Evolutionary conservation across 2,888 invertebrate genomes (phyloP).

Genomic region (Acleris emargana): DNA sequence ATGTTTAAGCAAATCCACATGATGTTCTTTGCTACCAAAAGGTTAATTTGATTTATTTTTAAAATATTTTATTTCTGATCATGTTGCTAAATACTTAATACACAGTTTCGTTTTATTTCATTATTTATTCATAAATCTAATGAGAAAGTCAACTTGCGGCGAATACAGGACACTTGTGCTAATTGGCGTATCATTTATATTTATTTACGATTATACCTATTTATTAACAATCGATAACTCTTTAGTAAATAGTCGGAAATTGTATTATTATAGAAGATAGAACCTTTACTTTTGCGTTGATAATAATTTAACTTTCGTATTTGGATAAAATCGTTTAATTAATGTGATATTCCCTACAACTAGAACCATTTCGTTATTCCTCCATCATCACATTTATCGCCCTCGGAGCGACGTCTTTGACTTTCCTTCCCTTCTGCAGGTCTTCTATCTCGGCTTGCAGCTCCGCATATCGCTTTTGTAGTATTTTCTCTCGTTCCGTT

Average conservation of each 20-base stretch:
- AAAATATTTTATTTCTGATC: too few species aligned
- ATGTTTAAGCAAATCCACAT: too few species aligned
- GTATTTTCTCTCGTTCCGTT: conserved; percentile 93
- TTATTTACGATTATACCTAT: background rate
- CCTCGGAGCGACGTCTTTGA: conserved; percentile 45
- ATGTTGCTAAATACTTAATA: conserved; percentile 24
- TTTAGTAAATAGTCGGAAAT: background rate
- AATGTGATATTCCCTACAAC: background rate
- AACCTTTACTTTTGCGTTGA: background rate
- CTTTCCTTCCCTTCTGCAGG: conserved; percentile 61
- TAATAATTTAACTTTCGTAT: too few species aligned
- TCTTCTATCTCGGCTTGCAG: conserved; percentile 86
- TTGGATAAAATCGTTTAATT: too few species aligned
- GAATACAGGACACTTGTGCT: conserved; percentile 9
- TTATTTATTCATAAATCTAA: conserved; percentile 30
- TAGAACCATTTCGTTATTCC: conserved; percentile 1
- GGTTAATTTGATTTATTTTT: too few species aligned
- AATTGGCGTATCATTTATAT: conserved; percentile 3
- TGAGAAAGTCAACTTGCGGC: conserved; percentile 18
- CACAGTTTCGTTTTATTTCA: conserved; percentile 26
- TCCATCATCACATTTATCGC: conserved; percentile 17
- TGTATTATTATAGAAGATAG: background rate
- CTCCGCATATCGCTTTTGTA: conserved; percentile 93
- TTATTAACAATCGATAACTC: background rate
- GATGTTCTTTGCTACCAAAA: too few species aligned